Conservation (phyloP, 2,113 vertebrate genomes). For the human (Homo sapiens) region GRCh38 chr4:56582001-56582500, state of each 20-base stretch:
- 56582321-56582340: background rate
- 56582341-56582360: background rate
- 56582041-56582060: background rate
- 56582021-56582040: background rate
- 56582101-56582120: background rate
- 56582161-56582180: background rate
- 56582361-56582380: background rate
- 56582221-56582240: background rate
- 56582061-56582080: background rate
- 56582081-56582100: background rate
- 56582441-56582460: background rate
- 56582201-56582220: background rate
- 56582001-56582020: background rate
- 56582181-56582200: background rate
- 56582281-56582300: background rate
- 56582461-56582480: background rate
- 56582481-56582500: background rate
- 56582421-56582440: background rate
- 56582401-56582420: background rate
- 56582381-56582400: background rate
- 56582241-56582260: background rate
- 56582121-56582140: too few relatives aligned
- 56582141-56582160: too few relatives aligned
- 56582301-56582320: background rate
- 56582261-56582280: background rate